Evolutionary conservation across 37 sponge, comb jelly and placozoan species (phyloP).

Genomic region (Diacarnus erythraeanus): DNA sequence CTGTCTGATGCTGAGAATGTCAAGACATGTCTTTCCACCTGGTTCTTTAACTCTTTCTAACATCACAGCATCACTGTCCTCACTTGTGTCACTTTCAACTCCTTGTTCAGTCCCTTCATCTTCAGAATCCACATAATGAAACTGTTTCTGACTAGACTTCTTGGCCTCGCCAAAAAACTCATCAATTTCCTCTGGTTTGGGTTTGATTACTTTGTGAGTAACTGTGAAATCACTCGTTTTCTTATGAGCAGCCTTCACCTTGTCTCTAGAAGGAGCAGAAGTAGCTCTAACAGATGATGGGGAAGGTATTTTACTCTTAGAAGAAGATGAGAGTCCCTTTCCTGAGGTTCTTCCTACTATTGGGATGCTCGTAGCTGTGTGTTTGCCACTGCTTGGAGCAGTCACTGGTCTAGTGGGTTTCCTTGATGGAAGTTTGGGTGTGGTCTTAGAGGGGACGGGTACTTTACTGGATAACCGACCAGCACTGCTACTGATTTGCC

Average conservation of each 20-base stretch:
- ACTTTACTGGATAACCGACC: not conserved
- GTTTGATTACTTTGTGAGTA: not conserved
- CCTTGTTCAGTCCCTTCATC: constrained; percentile 18
- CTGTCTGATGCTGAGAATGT: not conserved
- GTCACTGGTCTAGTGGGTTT: constrained; percentile 4
- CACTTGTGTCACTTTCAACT: not conserved
- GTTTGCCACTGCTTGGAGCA: not conserved
- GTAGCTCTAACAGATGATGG: not conserved
- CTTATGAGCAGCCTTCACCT: not conserved
- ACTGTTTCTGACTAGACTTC: constrained; percentile 9
- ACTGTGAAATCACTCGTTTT: not conserved
- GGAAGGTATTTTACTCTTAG: not conserved
- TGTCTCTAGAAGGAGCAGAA: not conserved
- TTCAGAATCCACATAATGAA: not conserved
- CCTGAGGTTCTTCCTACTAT: not conserved
- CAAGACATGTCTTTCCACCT: not conserved
- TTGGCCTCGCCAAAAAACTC: constrained; percentile 54
- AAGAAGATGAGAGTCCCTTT: not conserved
- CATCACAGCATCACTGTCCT: not conserved
- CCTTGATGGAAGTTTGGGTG: not conserved
- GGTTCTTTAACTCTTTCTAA: not conserved
- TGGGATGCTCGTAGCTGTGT: not conserved
- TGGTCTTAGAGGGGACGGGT: not conserved
- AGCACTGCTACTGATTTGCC: not conserved
- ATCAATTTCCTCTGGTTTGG: constrained; percentile 17